Evolutionary conservation across 2,113 vertebrate species (phyloP), one percentile per base, ranked within the genome.

Genomic region (Terrapene triunguis): DNA sequence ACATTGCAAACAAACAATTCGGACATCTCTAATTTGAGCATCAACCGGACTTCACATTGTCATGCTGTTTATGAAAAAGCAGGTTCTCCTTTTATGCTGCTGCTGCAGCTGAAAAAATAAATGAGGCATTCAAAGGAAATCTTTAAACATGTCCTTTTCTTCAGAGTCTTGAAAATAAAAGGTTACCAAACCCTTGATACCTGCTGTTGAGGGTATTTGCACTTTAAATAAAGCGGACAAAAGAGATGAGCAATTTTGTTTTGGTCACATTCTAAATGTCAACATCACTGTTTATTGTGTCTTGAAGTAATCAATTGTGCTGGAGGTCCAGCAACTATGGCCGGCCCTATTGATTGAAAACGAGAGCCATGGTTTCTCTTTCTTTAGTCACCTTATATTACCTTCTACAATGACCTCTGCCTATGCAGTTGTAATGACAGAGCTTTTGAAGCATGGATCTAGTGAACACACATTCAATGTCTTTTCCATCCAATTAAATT

Each of bases 401-500:
- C 95, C 91, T 80, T 93, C 51, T 92, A n/a, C 65, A 54, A 21
- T 97, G 97, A 94, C 93, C 92, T 96, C 84, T 87, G n/a, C 4
- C 85, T 76, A 50, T 47, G 25, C 53, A 74, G 16, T 90, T 51
- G 35, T 92, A 95, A 91, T 84, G 87, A 47, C 50, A 47, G 38
- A 81, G 85, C 10, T 55, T 91, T 94, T 88, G 91, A 93, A 93
- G 80, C 85, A 38, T n/a, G 35, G 80, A 48, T 89, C 82, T 79
- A 32, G 72, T 74, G 81, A 93, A 90, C 94, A 91, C 32, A 13
- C 83, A 87, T 96, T 95, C 92, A 51, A 29, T 10, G 54, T 93
- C 93, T 95, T 94, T 90, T 89, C 95, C 95, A 97, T 96, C 93
- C 97, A 98, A 98, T 98, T 98, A 98, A 98, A 98, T 97, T 96